Evolutionary conservation across 1,140 invertebrate genomes (phyloP).

Genomic region (Oscheius sp.): DNA sequence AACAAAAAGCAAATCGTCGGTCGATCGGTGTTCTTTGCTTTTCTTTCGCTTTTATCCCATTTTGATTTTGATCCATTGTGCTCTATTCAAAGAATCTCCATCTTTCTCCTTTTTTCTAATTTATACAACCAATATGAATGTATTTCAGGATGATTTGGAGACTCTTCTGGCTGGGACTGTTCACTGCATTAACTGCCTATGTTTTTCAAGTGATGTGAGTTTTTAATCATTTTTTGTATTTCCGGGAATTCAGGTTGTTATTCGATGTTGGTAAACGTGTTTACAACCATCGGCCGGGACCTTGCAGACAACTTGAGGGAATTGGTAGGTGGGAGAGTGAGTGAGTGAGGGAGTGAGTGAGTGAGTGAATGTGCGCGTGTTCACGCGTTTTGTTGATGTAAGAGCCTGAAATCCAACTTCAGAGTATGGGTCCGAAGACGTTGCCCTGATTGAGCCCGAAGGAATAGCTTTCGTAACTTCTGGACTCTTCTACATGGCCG

Average conservation of each 20-base stretch:
- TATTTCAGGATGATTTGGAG: conserved; percentile 2
- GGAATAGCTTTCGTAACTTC: conserved; percentile 27
- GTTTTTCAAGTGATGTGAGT: neutral
- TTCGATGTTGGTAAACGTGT: conserved; percentile 11
- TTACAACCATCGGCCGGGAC: conserved; percentile 28
- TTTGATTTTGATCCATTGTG: too few relatives aligned
- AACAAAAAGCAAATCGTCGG: too few relatives aligned
- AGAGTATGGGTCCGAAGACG: conserved; percentile 28
- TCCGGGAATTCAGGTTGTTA: neutral
- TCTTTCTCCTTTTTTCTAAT: too few relatives aligned
- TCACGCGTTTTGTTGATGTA: too few relatives aligned
- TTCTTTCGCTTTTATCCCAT: too few relatives aligned
- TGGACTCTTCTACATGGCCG: conserved; percentile 18
- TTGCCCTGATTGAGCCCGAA: neutral
- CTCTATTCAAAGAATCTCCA: too few relatives aligned
- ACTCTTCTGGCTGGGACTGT: neutral
- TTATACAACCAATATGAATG: too few relatives aligned
- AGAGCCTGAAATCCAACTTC: too few relatives aligned
- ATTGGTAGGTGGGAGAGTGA: neutral
- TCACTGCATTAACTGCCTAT: neutral
- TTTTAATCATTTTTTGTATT: neutral
- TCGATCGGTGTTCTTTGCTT: neutral
- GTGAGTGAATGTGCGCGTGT: too few relatives aligned
- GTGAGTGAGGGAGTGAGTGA: neutral
- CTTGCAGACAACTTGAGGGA: conserved; percentile 24